Percentiles rank a stretch among this genome's conserved stretches.
phyloP scores from a whole-genome alignment of 2,797 vertebrate species.

The Australoheros facetus region DNA sequence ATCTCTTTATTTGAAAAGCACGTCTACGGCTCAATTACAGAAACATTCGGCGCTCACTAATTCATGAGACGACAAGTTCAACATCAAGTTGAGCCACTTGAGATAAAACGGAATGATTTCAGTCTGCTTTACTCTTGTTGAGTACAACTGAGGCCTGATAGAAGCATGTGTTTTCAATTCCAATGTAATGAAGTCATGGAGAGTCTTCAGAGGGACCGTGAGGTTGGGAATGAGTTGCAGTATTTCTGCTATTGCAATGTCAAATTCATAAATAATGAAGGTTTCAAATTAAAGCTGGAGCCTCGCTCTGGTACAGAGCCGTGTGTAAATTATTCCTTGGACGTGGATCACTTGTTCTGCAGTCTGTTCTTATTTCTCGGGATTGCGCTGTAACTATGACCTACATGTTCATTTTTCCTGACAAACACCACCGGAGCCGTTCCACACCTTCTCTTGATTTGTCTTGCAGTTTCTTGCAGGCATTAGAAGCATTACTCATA shows the following conservation, averaged over 20 bases:
- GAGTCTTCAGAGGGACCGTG: slow-evolving; percentile 29
- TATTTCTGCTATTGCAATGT: slow-evolving; percentile 42
- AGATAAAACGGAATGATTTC: slow-evolving; percentile 50
- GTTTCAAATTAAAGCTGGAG: slow-evolving; percentile 35
- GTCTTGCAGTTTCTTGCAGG: not conserved
- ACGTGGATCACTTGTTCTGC: slow-evolving; percentile 15
- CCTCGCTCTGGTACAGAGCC: slow-evolving; percentile 7
- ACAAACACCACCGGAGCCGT: not conserved
- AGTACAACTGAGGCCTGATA: slow-evolving; percentile 26
- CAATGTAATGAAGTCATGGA: slow-evolving; percentile 44
- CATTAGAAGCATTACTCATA: not conserved
- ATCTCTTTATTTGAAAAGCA: slow-evolving; percentile 18
- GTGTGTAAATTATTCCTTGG: slow-evolving; percentile 25
- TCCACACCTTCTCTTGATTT: not conserved
- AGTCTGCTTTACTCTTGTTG: slow-evolving; percentile 20
- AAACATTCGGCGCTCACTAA: slow-evolving; percentile 34
- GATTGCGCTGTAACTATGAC: slow-evolving; percentile 12
- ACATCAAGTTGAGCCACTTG: slow-evolving; percentile 57
- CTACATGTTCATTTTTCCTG: not conserved
- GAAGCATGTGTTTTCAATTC: slow-evolving; percentile 55
- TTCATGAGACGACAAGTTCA: slow-evolving; percentile 49
- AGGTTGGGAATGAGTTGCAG: slow-evolving; percentile 26
- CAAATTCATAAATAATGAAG: slow-evolving; percentile 57
- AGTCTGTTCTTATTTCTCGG: slow-evolving; percentile 1
- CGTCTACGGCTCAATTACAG: slow-evolving; percentile 38